Conservation (phyloP, 2,888 invertebrate species). For the Malthinus seriepunctatus region DNA sequence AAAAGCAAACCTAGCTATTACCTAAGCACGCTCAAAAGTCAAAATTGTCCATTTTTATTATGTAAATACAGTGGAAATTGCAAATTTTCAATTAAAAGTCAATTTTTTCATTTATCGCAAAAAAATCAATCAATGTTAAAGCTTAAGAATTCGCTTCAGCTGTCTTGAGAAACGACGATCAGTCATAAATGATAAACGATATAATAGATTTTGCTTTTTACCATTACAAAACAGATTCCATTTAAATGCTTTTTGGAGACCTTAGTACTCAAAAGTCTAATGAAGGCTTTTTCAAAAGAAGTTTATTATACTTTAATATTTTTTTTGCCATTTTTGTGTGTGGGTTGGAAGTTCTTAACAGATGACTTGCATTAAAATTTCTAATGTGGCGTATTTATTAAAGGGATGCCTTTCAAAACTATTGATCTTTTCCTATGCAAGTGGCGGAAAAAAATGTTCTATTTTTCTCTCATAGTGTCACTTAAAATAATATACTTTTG, state of each 20-base stretch:
- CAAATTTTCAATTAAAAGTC: too few species aligned
- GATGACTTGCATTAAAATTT: constrained; percentile 35
- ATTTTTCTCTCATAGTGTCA: too few species aligned
- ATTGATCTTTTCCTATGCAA: not conserved
- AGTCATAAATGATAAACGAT: constrained; percentile 28
- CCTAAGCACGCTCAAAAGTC: too few species aligned
- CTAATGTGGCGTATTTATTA: constrained; percentile 29
- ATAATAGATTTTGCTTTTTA: constrained; percentile 20
- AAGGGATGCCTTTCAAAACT: constrained; percentile 8
- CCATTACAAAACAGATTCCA: constrained; percentile 18
- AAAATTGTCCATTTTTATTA: too few species aligned
- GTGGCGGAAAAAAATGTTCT: not conserved
- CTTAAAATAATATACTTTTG: too few species aligned
- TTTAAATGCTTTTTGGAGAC: constrained; percentile 15
- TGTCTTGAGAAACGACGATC: constrained; percentile 16
- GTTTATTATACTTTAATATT: not conserved
- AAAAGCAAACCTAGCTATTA: too few species aligned
- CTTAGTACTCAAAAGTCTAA: constrained; percentile 19
- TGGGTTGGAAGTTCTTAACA: constrained; percentile 22
- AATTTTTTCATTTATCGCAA: too few species aligned
- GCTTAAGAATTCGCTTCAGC: constrained; percentile 17
- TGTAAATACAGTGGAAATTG: too few species aligned
- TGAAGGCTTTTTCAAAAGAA: constrained; percentile 24
- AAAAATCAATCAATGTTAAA: too few species aligned
- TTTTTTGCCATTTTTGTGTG: constrained; percentile 16